Evolutionary conservation across 2,797 vertebrate genomes (phyloP), one percentile per base, ranked within the genome.

Genomic region (Onychomys torridus): DNA sequence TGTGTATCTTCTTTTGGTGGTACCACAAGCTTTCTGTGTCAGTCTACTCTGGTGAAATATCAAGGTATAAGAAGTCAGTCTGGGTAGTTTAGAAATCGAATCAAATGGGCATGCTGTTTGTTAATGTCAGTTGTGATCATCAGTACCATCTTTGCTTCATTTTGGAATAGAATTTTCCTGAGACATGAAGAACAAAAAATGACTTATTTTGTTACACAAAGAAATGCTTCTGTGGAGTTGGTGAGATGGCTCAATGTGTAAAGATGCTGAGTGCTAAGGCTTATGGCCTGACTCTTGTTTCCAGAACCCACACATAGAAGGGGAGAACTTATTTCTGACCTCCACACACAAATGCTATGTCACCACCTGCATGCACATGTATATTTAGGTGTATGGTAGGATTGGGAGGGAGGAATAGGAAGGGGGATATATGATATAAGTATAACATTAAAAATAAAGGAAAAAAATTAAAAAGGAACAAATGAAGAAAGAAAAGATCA

Each of bases 61-160:
- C 91, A 93, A 96, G 75, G 16, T 94, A 14, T 49, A 46, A 52
- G 5, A 93, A 92, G 46, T 94, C 89, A 90, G 25, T 10, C 8
- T 10, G 79, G 43, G 13, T 52, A 57, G 92, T 96, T 90, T 90
- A 43, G 77, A 69, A 97, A 92, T 55, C 79, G 78, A 94, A 86
- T 95, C 32, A 95, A 89, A 87, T 55, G 49, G 37, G 57, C 32
- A 69, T 73, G 27, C 46, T 96, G 29, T 59, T 76, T 77, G 95
- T 73, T 63, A 65, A 83, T 83, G 82, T 29, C 69, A 67, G 81
- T 90, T 98, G 95, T 96, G 83, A n/a, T 90, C 86, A 94, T 87
- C 10, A 97, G 13, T n/a, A 79, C 21, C 49, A 52, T 46, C 43
- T 79, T 76, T 49, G 13, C 12, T 71, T 94, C 7, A 0, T 94